phyloP scores from a whole-genome alignment of 2,888 invertebrate genomes.

The Agrotis exclamationis region DNA sequence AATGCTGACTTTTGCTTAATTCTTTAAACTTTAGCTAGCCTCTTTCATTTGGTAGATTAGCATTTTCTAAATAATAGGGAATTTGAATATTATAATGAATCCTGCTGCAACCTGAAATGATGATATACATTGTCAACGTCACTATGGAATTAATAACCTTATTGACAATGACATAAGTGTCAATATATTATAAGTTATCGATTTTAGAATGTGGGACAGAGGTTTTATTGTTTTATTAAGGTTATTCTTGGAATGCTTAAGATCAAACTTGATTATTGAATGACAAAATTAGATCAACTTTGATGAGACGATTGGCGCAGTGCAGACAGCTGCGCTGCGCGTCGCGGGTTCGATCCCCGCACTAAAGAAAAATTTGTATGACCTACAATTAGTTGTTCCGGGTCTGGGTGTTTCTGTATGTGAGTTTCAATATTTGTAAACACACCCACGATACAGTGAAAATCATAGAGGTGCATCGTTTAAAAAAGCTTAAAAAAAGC shows the following conservation, averaged over 20 bases:
- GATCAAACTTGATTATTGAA: not conserved
- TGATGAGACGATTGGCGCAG: no score
- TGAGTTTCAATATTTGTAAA: no score
- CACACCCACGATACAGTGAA: no score
- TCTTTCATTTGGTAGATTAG: constrained; percentile 33
- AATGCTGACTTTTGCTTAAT: constrained; percentile 59
- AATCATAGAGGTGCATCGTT: no score
- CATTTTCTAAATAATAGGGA: constrained; percentile 35
- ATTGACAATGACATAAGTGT: not conserved
- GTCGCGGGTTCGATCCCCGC: no score
- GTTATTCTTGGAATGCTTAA: constrained; percentile 3
- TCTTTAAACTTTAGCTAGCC: constrained; percentile 42
- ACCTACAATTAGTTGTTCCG: no score
- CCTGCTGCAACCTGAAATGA: constrained; percentile 29
- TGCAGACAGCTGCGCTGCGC: no score
- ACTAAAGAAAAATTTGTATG: no score
- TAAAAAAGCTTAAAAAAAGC: no score
- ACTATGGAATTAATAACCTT: constrained; percentile 1
- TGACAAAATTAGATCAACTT: not conserved
- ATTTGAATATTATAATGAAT: constrained; percentile 56
- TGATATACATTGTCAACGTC: constrained; percentile 10
- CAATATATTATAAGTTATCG: constrained; percentile 11
- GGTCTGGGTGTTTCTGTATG: no score
- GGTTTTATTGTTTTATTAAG: constrained; percentile 24
- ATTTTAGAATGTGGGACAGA: constrained; percentile 21